Evolutionary conservation across 2,113 vertebrate genomes (phyloP), one percentile per base, ranked within the genome.

Genomic region (Gila orcuttii): DNA sequence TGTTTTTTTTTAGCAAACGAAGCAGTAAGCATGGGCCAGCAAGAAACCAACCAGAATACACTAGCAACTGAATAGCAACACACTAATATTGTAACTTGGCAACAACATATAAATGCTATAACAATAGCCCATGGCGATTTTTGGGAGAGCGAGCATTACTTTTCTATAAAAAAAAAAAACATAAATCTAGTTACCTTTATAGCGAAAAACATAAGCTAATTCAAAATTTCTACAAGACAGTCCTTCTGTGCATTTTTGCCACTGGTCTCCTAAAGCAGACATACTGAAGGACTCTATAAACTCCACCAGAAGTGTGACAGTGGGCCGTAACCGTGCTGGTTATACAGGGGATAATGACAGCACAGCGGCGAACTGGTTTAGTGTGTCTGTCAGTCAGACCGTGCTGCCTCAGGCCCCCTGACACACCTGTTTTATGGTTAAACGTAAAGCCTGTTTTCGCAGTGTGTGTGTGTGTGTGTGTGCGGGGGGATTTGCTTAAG

Each of bases 371-470:
- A 87, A 89, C 85, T 85, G 85, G 88, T 89, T 89, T 89, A 87
- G 85, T 89, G 69, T 87, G 84, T 83, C 68, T 79, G 75, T 87
- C 88, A 80, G 85, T 85, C 78, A 71, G 79, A 55, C 82, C 73
- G 52, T 85, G 71, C 88, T 85, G 88, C 88, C 88, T 85, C 78
- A 78, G 88, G 85, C 75, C 82, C 45, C 78, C 57, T 87, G 88
- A 87, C 88, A 89, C 88, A 89, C 88, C 88, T 89, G 86, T 87
- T 86, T 85, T 87, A 87, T 85, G 78, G 87, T 86, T 86, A 85
- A 85, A 59, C 39, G 62, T 87, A 89, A 85, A 87, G 86, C 86
- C 83, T 89, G 88, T 86, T 84, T 84, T 69, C 66, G 17, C 33
- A 85, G 79, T 52, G 25, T 39, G 28, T 82, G 59, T 57, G 60